Percentiles rank a stretch among this genome's conserved stretches.
Conservation (phyloP, 1,140 invertebrate species). For the Lanistes nyassanus region DNA sequence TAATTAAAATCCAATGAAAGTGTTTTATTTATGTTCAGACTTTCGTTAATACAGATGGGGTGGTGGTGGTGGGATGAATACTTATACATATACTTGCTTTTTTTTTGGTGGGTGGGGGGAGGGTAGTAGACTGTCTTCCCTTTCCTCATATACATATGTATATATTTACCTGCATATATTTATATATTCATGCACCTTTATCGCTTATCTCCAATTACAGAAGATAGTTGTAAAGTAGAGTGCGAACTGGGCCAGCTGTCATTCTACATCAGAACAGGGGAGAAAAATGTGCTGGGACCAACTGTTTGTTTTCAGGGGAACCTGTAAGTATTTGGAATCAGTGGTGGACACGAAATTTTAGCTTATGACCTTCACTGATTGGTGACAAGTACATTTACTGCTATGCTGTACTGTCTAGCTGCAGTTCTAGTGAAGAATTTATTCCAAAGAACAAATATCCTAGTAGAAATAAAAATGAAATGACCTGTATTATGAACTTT, state of each 20-base stretch:
- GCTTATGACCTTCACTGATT: too few species aligned
- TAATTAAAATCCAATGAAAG: too few species aligned
- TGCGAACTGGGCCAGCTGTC: constrained; percentile 42
- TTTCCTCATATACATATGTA: neutral
- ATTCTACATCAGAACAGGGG: constrained; percentile 55
- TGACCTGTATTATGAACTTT: neutral
- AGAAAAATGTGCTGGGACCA: constrained; percentile 42
- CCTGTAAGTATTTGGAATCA: constrained; percentile 39
- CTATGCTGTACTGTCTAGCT: neutral
- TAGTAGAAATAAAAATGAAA: constrained; percentile 7
- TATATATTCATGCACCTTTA: neutral
- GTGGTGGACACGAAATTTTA: neutral
- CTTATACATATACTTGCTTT: too few species aligned
- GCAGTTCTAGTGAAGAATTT: neutral
- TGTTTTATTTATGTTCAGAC: too few species aligned
- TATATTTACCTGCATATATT: neutral
- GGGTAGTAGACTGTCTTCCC: too few species aligned
- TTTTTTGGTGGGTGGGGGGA: too few species aligned
- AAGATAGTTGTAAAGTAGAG: constrained; percentile 37
- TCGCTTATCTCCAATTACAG: constrained; percentile 19
- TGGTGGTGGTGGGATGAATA: too few species aligned
- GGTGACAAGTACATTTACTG: neutral
- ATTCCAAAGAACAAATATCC: too few species aligned
- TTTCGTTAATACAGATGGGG: too few species aligned
- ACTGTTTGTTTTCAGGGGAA: constrained; percentile 52